A percentile compares a stretch with the other conserved stretches of the same genome.
Conservation (phyloP, 2,113 vertebrate genomes). For the Tinamus guttatus region DNA sequence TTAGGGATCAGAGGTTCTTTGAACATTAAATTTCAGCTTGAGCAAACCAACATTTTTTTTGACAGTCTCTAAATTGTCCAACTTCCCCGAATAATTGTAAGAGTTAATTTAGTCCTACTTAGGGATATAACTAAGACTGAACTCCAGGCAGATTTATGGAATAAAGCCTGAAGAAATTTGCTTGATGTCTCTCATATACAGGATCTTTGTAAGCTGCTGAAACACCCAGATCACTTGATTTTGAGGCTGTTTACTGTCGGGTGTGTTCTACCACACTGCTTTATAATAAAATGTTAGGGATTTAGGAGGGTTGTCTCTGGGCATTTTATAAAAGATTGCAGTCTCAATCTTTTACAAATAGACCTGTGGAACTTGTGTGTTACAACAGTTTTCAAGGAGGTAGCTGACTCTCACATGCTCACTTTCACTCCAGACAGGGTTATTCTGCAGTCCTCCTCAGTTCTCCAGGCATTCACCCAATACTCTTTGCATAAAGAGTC, state of each 20-base stretch:
- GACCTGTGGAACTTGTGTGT: not conserved
- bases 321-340: not conserved
- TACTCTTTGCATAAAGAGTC: not conserved
- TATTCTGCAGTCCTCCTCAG: not conserved
- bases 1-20: not conserved
- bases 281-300: not conserved
- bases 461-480: not conserved
- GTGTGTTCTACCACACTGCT: not conserved
- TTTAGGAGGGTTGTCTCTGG: not conserved
- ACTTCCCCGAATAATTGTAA: not conserved
- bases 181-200: not conserved
- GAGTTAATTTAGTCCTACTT: not conserved
- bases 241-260: not conserved
- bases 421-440: rapidly evolving
- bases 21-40: not conserved
- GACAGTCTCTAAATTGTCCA: not conserved
- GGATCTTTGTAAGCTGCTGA: not conserved
- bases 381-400: not conserved
- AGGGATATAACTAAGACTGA: not conserved
- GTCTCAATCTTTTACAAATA: not conserved
- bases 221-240: rapidly evolving
- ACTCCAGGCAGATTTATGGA: not conserved
- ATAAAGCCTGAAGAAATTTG: not conserved
- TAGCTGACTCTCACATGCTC: not conserved
- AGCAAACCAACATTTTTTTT: not conserved